A percentile compares a stretch with the other conserved stretches of the same genome.
These are phyloP conservation scores for Trinorchestia longiramus DNA, from an alignment of 1,140 invertebrate species.

Conservation along the genomic window DNA sequence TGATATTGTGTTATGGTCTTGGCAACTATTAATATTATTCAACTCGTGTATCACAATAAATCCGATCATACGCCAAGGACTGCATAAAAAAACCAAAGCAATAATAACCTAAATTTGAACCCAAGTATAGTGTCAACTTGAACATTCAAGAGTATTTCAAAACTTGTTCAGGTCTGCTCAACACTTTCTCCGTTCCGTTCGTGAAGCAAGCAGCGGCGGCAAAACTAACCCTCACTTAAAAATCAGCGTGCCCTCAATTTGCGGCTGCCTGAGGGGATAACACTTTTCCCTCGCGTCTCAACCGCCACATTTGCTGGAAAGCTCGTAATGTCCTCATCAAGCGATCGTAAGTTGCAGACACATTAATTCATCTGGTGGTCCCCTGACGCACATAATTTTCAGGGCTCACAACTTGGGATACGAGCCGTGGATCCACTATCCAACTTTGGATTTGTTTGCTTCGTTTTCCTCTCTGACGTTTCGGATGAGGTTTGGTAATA, in stretches of 20 bases:
- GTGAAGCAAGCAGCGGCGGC: neutral
- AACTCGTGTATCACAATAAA: no score
- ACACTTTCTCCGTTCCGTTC: neutral
- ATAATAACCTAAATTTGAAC: no score
- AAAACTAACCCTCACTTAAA: neutral
- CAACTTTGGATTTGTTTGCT: neutral
- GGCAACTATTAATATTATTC: no score
- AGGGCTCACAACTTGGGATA: slow-evolving; percentile 3
- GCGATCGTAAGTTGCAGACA: slow-evolving; percentile 20
- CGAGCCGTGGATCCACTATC: neutral
- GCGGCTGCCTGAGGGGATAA: neutral
- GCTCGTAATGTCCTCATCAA: slow-evolving; percentile 23
- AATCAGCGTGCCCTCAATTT: neutral
- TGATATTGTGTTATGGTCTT: no score
- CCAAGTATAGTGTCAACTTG: no score
- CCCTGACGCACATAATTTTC: slow-evolving; percentile 12
- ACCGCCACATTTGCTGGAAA: neutral
- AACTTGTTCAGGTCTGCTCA: neutral
- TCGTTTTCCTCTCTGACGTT: neutral
- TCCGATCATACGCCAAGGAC: no score
- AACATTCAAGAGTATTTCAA: neutral
- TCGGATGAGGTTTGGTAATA: neutral
- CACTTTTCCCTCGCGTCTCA: neutral
- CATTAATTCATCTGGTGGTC: slow-evolving; percentile 7
- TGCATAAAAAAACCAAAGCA: no score